Percentiles rank a stretch among this genome's conserved stretches.
These are phyloP conservation scores for Jordanella pulchra DNA, from an alignment of 2,797 vertebrate genomes.

Conservation along the genomic window DNA sequence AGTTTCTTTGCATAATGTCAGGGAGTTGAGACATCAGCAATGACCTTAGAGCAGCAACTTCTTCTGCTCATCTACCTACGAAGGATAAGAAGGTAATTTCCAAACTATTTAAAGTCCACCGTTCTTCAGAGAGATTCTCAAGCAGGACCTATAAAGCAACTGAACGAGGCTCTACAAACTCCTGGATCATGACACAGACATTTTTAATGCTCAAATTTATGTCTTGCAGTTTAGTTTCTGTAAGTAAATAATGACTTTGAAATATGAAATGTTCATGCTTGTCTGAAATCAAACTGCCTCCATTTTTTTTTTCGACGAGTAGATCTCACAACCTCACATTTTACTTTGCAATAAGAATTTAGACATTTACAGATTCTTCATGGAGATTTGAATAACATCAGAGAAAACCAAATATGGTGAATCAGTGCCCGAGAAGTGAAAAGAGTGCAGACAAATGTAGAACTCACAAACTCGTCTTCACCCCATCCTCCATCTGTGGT, in stretches of 20 bases:
- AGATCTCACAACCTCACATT: too few species aligned
- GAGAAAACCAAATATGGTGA: neutral
- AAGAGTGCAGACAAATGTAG: neutral
- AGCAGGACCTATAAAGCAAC: too few species aligned
- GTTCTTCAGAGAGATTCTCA: too few species aligned
- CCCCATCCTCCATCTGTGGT: constrained; percentile 62
- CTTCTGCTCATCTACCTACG: too few species aligned
- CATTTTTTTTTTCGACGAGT: neutral
- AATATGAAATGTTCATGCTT: neutral
- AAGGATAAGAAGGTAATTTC: neutral
- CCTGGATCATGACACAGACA: too few species aligned
- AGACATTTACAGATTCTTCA: neutral
- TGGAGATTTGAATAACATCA: neutral
- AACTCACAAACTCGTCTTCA: constrained; percentile 80
- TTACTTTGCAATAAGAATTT: too few species aligned
- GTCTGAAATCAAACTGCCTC: neutral
- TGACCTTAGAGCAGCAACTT: neutral
- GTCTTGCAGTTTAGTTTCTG: neutral
- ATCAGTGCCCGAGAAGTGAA: neutral
- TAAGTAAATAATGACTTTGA: neutral
- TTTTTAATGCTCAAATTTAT: too few species aligned
- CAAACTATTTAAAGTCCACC: too few species aligned
- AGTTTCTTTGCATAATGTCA: too few species aligned
- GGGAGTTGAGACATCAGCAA: neutral
- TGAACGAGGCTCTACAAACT: too few species aligned